Conservation (phyloP, 2,113 vertebrate genomes). For the Ornithorhynchus anatinus region DNA sequence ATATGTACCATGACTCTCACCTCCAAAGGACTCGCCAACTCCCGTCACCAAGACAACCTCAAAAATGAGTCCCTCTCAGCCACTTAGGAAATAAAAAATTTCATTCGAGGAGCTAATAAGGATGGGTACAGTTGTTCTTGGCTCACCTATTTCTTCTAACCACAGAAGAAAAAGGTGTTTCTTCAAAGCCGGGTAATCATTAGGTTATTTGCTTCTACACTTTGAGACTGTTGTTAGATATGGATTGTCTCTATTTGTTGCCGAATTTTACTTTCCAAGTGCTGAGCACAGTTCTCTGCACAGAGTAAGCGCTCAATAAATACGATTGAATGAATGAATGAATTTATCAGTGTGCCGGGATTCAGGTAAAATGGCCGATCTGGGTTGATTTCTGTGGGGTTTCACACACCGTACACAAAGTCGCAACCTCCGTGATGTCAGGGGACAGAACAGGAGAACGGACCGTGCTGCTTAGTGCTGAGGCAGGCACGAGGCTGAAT, state of each 20-base stretch:
- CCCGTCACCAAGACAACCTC: neutral
- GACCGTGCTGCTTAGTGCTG: neutral
- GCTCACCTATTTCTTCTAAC: neutral
- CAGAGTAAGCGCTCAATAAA: no score
- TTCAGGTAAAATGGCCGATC: neutral
- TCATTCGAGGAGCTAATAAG: neutral
- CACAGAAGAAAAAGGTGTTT: neutral
- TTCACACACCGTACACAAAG: neutral
- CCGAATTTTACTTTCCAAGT: no score
- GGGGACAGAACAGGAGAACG: neutral
- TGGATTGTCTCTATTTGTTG: no score
- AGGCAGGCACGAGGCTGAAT: neutral
- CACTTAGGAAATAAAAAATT: neutral
- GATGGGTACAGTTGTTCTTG: neutral
- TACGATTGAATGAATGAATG: no score
- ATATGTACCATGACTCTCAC: neutral
- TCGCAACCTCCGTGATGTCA: neutral
- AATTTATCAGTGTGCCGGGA: neutral
- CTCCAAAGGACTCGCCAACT: neutral
- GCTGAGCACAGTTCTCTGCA: no score
- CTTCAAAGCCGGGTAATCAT: neutral
- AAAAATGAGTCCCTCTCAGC: neutral
- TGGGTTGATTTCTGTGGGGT: neutral
- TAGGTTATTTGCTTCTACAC: neutral
- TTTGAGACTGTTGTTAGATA: no score